These are phyloP conservation scores for Paracanthobrama guichenoti DNA, from an alignment of 2,113 vertebrate species.

Conservation along the genomic window DNA sequence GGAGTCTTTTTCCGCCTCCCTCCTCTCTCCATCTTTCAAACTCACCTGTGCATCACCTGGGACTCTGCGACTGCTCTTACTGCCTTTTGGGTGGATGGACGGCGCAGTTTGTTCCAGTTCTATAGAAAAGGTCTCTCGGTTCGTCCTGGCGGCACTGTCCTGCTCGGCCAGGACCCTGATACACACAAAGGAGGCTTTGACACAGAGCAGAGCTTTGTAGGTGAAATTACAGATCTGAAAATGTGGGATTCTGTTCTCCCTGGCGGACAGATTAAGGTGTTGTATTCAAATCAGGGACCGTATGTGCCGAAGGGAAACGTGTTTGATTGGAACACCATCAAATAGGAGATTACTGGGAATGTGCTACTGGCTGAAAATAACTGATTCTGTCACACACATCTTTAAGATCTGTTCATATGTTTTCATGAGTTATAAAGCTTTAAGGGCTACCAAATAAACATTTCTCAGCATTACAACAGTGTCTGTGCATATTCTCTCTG, in stretches of 20 bases:
- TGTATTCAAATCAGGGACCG: constrained; percentile 57
- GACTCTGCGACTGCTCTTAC: no score
- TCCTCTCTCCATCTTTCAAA: no score
- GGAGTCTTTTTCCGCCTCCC: no score
- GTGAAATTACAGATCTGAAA: constrained; percentile 75
- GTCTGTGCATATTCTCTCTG: background rate
- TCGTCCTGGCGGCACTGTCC: constrained; percentile 66
- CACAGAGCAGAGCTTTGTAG: constrained; percentile 72
- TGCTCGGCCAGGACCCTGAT: constrained; percentile 77
- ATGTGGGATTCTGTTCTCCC: constrained; percentile 80
- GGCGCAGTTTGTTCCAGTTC: no score
- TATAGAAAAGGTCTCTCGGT: no score
- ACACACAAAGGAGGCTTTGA: constrained; percentile 68
- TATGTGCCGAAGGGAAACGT: constrained; percentile 66
- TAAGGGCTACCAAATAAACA: background rate
- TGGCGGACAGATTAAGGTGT: constrained; percentile 65
- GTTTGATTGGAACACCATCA: constrained; percentile 75
- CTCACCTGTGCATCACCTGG: no score
- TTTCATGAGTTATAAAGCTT: background rate
- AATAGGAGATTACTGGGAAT: constrained; percentile 71
- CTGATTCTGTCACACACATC: constrained; percentile 19
- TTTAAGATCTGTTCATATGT: no score
- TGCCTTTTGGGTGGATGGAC: no score
- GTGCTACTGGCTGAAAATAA: constrained; percentile 72
- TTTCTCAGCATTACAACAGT: background rate